These are phyloP conservation scores for Eledona agricola DNA, from an alignment of 2,888 invertebrate genomes.

Conservation along the genomic window DNA sequence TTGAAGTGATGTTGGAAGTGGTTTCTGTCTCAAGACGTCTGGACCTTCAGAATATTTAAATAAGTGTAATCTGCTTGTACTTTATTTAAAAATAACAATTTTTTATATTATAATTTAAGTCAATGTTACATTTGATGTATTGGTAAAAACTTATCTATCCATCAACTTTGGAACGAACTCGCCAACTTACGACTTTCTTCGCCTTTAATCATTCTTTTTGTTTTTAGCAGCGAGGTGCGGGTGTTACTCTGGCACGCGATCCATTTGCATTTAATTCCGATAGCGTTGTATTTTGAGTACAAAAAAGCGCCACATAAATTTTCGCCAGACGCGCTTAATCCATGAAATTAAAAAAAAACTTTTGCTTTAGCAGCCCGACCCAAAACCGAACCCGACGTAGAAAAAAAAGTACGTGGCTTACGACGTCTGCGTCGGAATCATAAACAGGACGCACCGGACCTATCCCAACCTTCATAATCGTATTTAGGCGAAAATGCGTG, in stretches of 20 bases:
- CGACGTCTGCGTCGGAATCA: constrained; percentile 9
- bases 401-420: no score
- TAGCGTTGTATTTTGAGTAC: constrained; percentile 23
- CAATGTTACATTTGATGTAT: no score
- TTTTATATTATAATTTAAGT: no score
- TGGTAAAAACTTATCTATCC: no score
- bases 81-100: no score
- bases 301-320: constrained; percentile 19
- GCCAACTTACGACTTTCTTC: no score
- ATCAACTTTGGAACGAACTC: no score
- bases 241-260: constrained; percentile 17
- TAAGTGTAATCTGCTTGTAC: no score
- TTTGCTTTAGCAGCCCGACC: neutral
- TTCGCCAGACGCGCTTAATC: neutral
- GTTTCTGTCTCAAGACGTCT: no score
- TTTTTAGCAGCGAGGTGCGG: constrained; percentile 8
- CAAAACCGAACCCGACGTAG: neutral
- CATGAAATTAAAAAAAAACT: neutral
- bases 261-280: constrained; percentile 29
- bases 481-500: constrained; percentile 22
- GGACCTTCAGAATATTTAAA: neutral
- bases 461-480: constrained; percentile 34
- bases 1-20: no score
- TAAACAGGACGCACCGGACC: constrained; percentile 24
- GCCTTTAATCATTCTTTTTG: no score